Conservation (phyloP, 2,113 vertebrate genomes). For the Pardalotus punctatus region DNA sequence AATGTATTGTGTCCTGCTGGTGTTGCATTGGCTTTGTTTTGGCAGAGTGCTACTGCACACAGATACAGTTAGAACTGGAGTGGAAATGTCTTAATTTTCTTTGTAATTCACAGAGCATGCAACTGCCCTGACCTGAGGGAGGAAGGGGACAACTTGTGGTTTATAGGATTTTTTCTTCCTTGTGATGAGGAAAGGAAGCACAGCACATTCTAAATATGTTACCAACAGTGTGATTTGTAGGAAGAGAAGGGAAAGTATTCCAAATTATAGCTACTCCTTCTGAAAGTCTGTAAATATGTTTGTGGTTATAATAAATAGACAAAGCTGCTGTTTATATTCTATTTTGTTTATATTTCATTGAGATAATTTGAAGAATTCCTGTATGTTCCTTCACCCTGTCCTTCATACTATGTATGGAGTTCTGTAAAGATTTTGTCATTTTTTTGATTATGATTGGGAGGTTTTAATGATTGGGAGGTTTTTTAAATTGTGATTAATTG, state of each 20-base stretch:
- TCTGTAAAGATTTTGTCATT: not conserved
- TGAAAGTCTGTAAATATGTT: not conserved
- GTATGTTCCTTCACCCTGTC: not conserved
- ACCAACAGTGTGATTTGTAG: not conserved
- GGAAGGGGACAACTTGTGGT: not conserved
- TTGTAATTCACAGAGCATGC: not conserved
- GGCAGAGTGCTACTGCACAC: not conserved
- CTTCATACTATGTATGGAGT: not conserved
- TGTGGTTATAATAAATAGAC: not conserved
- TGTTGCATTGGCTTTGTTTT: not conserved
- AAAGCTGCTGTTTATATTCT: not conserved
- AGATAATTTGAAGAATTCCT: not conserved
- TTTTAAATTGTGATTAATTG: not conserved
- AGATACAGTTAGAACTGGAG: not conserved
- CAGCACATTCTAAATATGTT: not conserved
- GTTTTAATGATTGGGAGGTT: too few species aligned
- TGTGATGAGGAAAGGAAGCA: not conserved
- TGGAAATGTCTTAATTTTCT: not conserved
- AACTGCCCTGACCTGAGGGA: not conserved
- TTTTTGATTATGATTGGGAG: not conserved
- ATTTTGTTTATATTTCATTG: not conserved
- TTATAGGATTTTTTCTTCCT: not conserved
- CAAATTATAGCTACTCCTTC: not conserved
- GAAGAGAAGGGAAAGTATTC: not conserved
- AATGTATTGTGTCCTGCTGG: not conserved